Conservation (phyloP, 37 sponge, comb jelly and placozoan species). For the Bolinopsis microptera region DNA sequence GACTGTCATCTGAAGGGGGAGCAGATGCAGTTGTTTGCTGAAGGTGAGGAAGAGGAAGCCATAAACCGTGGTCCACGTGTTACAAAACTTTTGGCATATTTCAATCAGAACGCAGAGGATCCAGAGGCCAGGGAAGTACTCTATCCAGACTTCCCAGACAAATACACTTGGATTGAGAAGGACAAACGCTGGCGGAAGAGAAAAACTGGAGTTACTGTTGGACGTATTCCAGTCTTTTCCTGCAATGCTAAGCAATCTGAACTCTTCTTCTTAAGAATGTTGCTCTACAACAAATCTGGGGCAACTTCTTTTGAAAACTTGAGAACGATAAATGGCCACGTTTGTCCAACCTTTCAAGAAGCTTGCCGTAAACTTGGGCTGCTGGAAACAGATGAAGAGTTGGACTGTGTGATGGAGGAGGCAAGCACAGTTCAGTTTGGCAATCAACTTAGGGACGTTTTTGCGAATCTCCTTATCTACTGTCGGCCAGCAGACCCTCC, state of each 20-base stretch:
- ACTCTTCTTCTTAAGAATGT: not conserved
- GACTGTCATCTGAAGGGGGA: not conserved
- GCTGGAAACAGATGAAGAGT: not conserved
- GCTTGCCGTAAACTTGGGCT: conserved; percentile 13
- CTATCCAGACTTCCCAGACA: conserved; percentile 54
- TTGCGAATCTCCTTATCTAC: conserved; percentile 12
- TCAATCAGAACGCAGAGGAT: not conserved
- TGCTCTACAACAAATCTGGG: conserved; percentile 41
- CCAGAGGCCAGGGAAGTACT: not conserved
- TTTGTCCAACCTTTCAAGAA: conserved; percentile 22
- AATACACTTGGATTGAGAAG: not conserved
- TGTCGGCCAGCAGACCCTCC: conserved; percentile 21
- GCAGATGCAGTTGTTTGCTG: conserved; percentile 8
- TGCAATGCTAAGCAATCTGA: conserved; percentile 11
- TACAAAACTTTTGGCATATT: conserved; percentile 17
- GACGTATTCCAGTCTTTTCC: not conserved
- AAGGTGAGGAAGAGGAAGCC: conserved; percentile 13
- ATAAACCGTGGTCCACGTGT: not conserved
- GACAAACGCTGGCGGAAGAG: not conserved
- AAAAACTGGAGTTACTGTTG: not conserved
- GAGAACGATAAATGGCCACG: not conserved
- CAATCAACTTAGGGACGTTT: conserved; percentile 27
- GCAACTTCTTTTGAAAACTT: conserved; percentile 58
- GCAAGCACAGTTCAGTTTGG: not conserved
- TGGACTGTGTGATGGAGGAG: conserved; percentile 26